Evolutionary conservation across 2,113 vertebrate species (phyloP).

Genomic region (Xiphias gladius): DNA sequence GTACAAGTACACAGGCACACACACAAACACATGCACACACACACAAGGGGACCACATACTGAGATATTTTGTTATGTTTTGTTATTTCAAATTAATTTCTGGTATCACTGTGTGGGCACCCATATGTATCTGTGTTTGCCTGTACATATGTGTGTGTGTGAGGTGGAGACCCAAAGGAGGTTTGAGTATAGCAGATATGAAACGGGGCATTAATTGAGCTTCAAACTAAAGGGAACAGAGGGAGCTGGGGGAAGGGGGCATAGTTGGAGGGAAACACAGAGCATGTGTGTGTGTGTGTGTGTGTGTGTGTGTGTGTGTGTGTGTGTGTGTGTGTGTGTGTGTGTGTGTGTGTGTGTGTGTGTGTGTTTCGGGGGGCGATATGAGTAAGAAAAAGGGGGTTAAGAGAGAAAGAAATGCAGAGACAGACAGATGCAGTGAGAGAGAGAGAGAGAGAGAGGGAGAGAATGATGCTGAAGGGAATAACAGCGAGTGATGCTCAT

Average conservation of each 20-base stretch:
- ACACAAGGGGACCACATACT: not conserved
- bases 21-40: not conserved
- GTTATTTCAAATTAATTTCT: no score
- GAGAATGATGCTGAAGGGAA: constrained; percentile 79
- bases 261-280: not conserved
- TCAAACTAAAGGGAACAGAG: constrained; percentile 72
- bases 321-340: constrained; percentile 22
- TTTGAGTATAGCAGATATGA: constrained; percentile 73
- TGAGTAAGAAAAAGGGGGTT: not conserved
- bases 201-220: constrained; percentile 82
- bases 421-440: constrained; percentile 54
- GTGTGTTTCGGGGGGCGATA: constrained; percentile 11
- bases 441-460: constrained; percentile 60
- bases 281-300: not conserved
- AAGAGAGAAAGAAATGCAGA: constrained; percentile 43
- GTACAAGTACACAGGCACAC: not conserved
- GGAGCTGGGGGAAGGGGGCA: constrained; percentile 20
- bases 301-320: constrained; percentile 16
- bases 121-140: no score
- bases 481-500: constrained; percentile 84
- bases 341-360: constrained; percentile 17
- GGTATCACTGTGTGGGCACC: no score
- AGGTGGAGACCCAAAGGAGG: constrained; percentile 55
- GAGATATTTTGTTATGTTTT: no score
- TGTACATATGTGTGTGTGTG: not conserved